A percentile compares a stretch with the other conserved stretches of the same genome.
Conservation (phyloP, 2,113 vertebrate species). For the Odontophorus gujanensis region DNA sequence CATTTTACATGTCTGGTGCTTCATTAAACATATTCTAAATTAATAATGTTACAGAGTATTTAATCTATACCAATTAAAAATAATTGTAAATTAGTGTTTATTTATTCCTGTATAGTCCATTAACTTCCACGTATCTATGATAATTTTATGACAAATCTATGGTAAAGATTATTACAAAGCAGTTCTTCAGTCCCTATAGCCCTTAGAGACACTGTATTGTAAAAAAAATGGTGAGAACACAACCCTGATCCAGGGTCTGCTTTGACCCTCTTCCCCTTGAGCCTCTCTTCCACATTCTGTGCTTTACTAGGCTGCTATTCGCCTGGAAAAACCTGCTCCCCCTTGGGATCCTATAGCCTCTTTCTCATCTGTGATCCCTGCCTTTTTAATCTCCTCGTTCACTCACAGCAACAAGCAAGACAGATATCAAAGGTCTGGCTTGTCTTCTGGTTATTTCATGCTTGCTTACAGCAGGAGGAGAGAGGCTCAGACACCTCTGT, state of each 20-base stretch:
- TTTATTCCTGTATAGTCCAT: not conserved
- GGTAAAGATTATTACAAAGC: not conserved
- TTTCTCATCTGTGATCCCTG: not conserved
- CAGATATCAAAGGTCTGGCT: not conserved
- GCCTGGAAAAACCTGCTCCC: not conserved
- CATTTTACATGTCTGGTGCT: not conserved
- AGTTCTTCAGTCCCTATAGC: not conserved
- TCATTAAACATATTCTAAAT: not conserved
- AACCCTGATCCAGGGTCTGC: not conserved
- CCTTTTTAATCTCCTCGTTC: not conserved
- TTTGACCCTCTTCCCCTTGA: not conserved
- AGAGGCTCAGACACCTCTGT: no score
- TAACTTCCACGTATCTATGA: not conserved
- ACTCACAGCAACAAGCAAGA: not conserved
- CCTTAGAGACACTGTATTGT: not conserved
- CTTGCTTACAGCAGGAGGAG: not conserved
- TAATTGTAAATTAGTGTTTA: not conserved
- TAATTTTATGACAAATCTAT: not conserved
- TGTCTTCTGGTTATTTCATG: not conserved
- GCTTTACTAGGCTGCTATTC: not conserved
- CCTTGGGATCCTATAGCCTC: not conserved
- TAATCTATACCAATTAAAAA: slow-evolving; percentile 10
- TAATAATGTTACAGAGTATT: not conserved
- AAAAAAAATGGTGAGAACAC: not conserved
- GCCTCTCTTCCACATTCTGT: not conserved